Base-by-base conservation (phyloP, 2,113 vertebrate species). In the Todiramphus saurophagus region DNA sequence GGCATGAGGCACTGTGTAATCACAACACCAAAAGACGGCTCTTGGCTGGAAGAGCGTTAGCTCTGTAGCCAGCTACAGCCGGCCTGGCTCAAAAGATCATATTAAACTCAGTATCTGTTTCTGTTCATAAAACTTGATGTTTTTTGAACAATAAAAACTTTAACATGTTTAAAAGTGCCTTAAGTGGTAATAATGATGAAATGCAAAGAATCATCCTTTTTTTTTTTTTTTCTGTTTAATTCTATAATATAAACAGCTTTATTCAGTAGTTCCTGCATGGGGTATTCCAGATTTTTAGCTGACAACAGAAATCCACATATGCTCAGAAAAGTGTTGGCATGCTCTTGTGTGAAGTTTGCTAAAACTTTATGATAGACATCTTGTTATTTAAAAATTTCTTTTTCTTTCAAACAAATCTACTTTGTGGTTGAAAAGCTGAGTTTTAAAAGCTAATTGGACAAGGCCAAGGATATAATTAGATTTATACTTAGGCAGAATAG, bases 261-360 rank as follows among this genome's bases (percentile, higher is more conserved):
- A 78, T 94, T 95, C 92, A 69, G 81, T 83, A 94, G 82, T 85
- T 91, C 51, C 70, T 85, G 64, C 55, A 62, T n/a, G 79, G 86
- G 33, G 31, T 87, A 83, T 46, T 85, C 83, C 81, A 70, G 70
- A 59, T 80, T 95, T 96, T 93, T 64, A 94, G 66, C 72, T 94
- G 79, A 84, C 88, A 94, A 93, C 94, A 96, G 79, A 81, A 94
- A 88, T 87, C 88, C 86, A 93, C 85, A 94, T 90, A 96, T 97
- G 92, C 79, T 94, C 69, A 76, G 95, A 93, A 69, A 88, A 96
- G 17, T 73, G 87, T 73, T 97, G 93, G 89, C 95, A 74, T 90
- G 73, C 43, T 74, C 63, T 95, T 37, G 70, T 69, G 91, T 88
- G 91, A 93, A 94, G 84, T 90, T 96, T 74, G 73, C 83, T 97